Conservation (phyloP, 2,888 invertebrate genomes). For the Oligia strigilis region DNA sequence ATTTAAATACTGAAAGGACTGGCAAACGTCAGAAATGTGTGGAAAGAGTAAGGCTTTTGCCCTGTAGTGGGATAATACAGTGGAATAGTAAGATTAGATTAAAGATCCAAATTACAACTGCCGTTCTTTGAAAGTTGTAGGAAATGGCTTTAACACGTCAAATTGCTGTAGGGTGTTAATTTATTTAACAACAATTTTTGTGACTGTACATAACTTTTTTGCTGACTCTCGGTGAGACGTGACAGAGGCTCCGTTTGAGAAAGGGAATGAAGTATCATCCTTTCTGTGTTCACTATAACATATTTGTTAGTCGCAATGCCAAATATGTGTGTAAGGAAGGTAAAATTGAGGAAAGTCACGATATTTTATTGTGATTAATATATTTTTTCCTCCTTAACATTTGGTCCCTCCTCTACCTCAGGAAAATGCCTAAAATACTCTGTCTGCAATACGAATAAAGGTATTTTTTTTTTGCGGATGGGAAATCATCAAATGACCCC, state of each 20-base stretch:
- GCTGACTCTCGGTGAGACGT: slow-evolving; percentile 1
- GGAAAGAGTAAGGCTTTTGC: too few species aligned
- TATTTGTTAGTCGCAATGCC: slow-evolving; percentile 16
- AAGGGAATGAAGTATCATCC: slow-evolving; percentile 20
- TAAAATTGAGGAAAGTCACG: slow-evolving; percentile 25
- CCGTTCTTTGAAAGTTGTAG: not conserved
- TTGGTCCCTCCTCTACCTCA: too few species aligned
- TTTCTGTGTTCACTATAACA: slow-evolving; percentile 33
- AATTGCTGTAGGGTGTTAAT: not conserved
- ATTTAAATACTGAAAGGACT: too few species aligned
- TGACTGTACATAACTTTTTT: not conserved
- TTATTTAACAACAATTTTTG: not conserved
- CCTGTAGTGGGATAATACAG: too few species aligned
- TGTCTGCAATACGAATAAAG: too few species aligned
- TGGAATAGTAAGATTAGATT: too few species aligned
- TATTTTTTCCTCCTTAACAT: too few species aligned
- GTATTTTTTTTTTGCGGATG: too few species aligned
- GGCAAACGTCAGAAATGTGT: too few species aligned
- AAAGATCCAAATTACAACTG: not conserved
- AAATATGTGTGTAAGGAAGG: slow-evolving; percentile 43
- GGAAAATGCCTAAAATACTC: too few species aligned
- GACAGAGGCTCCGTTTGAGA: slow-evolving; percentile 23
- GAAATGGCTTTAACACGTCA: not conserved
- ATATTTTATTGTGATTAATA: not conserved
- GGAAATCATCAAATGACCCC: too few species aligned